A percentile compares a stretch with the other conserved stretches of the same genome.
phyloP scores from a whole-genome alignment of 2,888 invertebrate species.

The Eugnorisma glareosa region DNA sequence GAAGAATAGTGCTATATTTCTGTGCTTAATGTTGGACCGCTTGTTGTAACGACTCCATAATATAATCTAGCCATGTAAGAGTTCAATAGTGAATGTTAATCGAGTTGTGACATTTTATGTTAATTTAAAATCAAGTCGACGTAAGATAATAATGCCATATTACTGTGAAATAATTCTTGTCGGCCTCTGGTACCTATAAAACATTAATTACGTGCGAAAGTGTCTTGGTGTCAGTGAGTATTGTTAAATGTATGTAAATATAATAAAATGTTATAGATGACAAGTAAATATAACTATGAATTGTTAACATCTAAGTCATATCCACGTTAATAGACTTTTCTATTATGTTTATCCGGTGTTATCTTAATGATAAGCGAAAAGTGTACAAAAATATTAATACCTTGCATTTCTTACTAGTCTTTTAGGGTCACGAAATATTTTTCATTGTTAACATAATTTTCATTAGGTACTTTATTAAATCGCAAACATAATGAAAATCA shows the following conservation, averaged over 20 bases:
- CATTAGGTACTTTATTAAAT: constrained; percentile 75
- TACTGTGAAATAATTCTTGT: constrained; percentile 64
- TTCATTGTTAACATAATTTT: constrained; percentile 74
- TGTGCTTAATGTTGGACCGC: constrained; percentile 40
- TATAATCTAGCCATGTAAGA: constrained; percentile 61
- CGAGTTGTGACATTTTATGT: constrained; percentile 52
- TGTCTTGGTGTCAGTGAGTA: constrained; percentile 68
- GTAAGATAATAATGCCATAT: constrained; percentile 68
- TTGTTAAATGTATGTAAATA: constrained; percentile 74
- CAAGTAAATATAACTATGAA: constrained; percentile 76
- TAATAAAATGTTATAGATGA: constrained; percentile 70
- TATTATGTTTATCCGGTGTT: constrained; percentile 89
- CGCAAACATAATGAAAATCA: constrained; percentile 68
- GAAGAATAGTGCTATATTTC: constrained; percentile 36
- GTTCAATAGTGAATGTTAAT: constrained; percentile 50
- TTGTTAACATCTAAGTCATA: constrained; percentile 89
- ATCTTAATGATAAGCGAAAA: constrained; percentile 88
- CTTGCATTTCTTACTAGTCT: constrained; percentile 90
- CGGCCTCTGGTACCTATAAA: constrained; percentile 52
- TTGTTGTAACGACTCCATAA: constrained; percentile 34
- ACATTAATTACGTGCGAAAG: constrained; percentile 61
- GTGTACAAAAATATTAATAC: constrained; percentile 88
- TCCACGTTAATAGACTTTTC: constrained; percentile 85
- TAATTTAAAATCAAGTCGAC: constrained; percentile 58
- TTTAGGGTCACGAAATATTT: constrained; percentile 86